Conservation (phyloP, 2,888 invertebrate genomes). For the Polyommatus iphigenia region DNA sequence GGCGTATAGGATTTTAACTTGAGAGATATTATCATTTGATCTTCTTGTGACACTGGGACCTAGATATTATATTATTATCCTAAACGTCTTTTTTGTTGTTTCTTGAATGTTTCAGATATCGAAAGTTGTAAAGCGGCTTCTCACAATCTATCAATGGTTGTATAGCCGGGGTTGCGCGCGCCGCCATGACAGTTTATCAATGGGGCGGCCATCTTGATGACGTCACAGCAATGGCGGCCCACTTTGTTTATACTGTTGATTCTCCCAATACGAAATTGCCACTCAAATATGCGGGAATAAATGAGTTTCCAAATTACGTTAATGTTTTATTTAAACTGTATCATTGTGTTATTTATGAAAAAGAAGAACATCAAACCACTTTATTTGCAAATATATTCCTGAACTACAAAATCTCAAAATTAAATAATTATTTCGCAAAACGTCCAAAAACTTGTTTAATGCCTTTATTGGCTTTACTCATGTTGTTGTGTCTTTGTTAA, state of each 20-base stretch:
- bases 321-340: neutral
- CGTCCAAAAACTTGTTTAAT: no score
- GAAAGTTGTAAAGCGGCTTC: constrained; percentile 47
- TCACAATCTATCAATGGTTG: constrained; percentile 68
- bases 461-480: no score
- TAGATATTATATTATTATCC: no score
- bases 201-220: constrained; percentile 71
- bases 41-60: no score
- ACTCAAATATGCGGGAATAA: constrained; percentile 1
- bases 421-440: no score
- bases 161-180: constrained; percentile 60
- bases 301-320: neutral
- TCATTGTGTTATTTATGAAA: neutral
- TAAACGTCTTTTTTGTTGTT: no score
- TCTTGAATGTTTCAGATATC: constrained; percentile 33
- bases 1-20: no score
- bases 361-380: no score
- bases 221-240: constrained; percentile 63
- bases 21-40: no score
- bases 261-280: constrained; percentile 5
- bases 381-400: no score
- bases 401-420: no score
- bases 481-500: no score
- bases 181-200: constrained; percentile 66
- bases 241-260: constrained; percentile 16